Base-by-base conservation (phyloP, 2,888 invertebrate genomes). In the Crematogaster levior region DNA sequence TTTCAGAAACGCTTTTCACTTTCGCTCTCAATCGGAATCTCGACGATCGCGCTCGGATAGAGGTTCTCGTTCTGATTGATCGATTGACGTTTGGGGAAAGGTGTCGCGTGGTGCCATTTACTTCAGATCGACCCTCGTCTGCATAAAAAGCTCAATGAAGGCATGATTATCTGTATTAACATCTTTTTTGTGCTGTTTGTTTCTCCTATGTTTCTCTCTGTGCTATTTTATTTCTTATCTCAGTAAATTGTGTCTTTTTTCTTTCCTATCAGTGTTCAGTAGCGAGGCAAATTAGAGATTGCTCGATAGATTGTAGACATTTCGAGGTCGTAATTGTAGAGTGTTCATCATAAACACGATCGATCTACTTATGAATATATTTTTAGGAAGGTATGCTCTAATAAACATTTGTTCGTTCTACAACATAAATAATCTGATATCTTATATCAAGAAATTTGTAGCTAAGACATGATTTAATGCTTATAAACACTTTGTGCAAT, bases 371-470 rank as follows among this genome's bases (percentile, higher is more conserved):
- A 18, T 21, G 1, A 24, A 21, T 21, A 75, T 34, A 75, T 75
- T 75, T 75, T 68, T 75, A 61, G 73, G 30, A 21, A 10, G 24
- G 40, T 58, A 30, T 60, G 70, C 70, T 70, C 70, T 70, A 70
- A 18, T 70, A 70, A 70, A 53, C 70, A 70, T 37, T 24, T 10
- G 21, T 24, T 18, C 6, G 70, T 48, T 21, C 21, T 21, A 24
- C 37, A 53, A 56, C 12, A 70, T 37, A 56, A 72, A 58, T 15
- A 37, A 37, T 40, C 10, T n/a, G 15, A 40, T 4, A 12, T 40
- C 12, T 56, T 72, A n/a, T 37, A 56, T 18, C 1, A 18, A 37
- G 18, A 0, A 72, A 40, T 34, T 61, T 10, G 21, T 63, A 30
- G 43, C 61, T 53, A 21, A 70, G 10, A n/a, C 18, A 9, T 24